Conservation (phyloP, 2,113 vertebrate species). For the Piaya cayana region DNA sequence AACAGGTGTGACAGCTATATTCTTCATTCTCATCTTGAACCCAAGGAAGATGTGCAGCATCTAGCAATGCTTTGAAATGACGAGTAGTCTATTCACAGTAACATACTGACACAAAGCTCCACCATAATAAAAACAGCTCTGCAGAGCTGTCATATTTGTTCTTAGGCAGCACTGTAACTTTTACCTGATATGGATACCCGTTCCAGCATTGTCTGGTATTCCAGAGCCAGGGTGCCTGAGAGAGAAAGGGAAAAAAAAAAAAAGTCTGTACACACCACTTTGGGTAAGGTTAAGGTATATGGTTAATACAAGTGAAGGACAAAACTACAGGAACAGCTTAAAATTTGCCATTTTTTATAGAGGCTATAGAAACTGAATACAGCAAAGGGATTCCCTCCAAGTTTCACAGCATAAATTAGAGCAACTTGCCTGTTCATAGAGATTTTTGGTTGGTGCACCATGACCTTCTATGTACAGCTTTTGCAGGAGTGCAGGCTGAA, state of each 20-base stretch:
- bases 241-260: conserved; percentile 2
- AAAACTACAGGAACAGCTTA: not conserved
- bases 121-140: not conserved
- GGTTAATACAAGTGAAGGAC: not conserved
- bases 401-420: not conserved
- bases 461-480: not conserved
- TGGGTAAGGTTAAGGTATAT: not conserved
- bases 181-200: conserved; percentile 97
- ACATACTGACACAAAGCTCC: not conserved
- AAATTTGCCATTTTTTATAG: not conserved
- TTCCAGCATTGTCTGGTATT: conserved; percentile 96
- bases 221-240: conserved; percentile 93
- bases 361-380: not conserved
- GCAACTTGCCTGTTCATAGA: not conserved
- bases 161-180: not conserved
- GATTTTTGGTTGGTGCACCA: not conserved
- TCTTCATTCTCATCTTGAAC: not conserved
- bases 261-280: not conserved
- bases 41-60: not conserved
- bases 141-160: not conserved
- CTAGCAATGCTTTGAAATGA: not conserved
- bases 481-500: not conserved
- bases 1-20: not conserved
- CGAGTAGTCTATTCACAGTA: not conserved
- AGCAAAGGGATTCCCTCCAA: not conserved